Evolutionary conservation across 2,888 invertebrate species (phyloP).

Genomic region (Micoletzkya japonica): DNA sequence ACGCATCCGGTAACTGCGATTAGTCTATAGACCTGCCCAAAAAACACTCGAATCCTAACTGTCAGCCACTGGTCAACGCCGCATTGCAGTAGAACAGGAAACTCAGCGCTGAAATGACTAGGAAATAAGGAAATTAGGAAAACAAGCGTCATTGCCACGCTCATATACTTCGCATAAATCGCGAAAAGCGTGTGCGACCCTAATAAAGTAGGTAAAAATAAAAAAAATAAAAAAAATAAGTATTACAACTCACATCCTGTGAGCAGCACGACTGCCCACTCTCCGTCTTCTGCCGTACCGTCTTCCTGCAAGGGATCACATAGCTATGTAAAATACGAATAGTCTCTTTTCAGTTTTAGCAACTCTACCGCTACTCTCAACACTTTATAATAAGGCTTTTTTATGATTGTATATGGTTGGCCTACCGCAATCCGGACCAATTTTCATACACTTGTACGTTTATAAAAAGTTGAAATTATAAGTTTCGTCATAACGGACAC

Average conservation of each 20-base stretch:
- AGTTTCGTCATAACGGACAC: constrained; percentile 6
- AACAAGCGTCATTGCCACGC: no score
- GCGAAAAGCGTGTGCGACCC: no score
- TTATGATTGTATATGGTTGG: no score
- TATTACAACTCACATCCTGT: constrained; percentile 1
- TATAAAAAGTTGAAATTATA: neutral
- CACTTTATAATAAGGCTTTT: neutral
- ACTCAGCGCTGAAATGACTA: no score
- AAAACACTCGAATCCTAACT: no score
- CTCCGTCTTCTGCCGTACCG: constrained; percentile 58
- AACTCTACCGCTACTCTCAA: neutral
- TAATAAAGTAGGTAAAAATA: neutral
- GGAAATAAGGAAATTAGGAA: no score
- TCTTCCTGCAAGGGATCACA: constrained; percentile 40
- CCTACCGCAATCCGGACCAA: neutral
- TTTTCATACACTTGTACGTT: neutral
- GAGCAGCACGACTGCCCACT: constrained; percentile 28
- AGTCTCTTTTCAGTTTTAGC: neutral
- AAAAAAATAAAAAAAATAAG: neutral
- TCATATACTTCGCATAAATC: no score
- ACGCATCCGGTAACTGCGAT: no score
- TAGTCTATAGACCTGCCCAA: no score
- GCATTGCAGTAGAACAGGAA: no score
- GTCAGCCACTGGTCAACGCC: no score
- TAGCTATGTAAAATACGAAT: neutral